phyloP scores from a whole-genome alignment of 2,113 vertebrate species.

The Lasiurus cinereus region DNA sequence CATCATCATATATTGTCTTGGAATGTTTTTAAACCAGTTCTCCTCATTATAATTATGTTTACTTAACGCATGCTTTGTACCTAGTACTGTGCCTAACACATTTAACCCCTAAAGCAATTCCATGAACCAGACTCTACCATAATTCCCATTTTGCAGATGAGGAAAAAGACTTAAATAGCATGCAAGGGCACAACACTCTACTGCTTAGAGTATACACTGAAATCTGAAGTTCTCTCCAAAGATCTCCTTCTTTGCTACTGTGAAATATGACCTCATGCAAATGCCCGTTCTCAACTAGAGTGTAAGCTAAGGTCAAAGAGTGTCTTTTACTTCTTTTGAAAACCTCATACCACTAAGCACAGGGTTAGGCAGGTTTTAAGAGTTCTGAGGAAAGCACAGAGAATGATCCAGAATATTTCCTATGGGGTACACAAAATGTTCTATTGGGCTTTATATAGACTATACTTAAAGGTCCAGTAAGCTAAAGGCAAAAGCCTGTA shows the following conservation, averaged over 20 bases:
- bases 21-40: constrained; percentile 9
- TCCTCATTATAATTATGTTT: constrained; percentile 42
- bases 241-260: constrained; percentile 28
- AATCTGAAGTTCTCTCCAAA: constrained; percentile 26
- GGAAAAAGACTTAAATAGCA: not conserved
- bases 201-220: not conserved
- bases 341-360: not conserved
- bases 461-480: not conserved
- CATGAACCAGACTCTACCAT: not conserved
- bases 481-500: constrained; percentile 16
- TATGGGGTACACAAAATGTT: not conserved
- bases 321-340: constrained; percentile 38
- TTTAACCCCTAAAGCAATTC: constrained; percentile 42
- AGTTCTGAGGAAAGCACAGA: not conserved
- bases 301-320: constrained; percentile 49
- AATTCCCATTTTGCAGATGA: constrained; percentile 40
- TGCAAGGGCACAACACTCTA: not conserved
- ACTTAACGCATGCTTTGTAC: not conserved
- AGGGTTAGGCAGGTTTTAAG: not conserved
- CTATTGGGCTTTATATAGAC: not conserved
- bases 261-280: constrained; percentile 69
- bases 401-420: not conserved
- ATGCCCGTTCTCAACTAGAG: constrained; percentile 24
- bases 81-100: constrained; percentile 10
- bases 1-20: constrained; percentile 1